A percentile compares a stretch with the other conserved stretches of the same genome.
These are phyloP conservation scores for Electrophaes corylata DNA, from an alignment of 2,888 invertebrate species.

Conservation along the genomic window DNA sequence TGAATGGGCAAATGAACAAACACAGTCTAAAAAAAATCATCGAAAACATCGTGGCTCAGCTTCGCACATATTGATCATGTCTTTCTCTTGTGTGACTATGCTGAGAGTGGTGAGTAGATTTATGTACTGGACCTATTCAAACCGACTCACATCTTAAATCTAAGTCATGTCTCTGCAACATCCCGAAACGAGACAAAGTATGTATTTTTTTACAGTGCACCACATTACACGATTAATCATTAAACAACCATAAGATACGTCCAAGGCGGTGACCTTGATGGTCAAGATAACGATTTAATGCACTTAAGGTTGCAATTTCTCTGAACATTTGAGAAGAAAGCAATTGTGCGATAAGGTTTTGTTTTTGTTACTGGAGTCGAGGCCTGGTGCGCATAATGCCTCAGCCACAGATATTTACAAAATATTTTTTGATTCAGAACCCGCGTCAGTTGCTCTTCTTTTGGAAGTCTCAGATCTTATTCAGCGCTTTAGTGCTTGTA, in stretches of 20 bases:
- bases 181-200: too few relatives aligned
- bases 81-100: not conserved
- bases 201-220: not conserved
- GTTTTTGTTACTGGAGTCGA: conserved; percentile 36
- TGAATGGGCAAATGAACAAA: not conserved
- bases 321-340: conserved; percentile 38
- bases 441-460: not conserved
- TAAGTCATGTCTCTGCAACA: not conserved
- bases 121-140: too few relatives aligned
- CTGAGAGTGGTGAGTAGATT: too few relatives aligned
- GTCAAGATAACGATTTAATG: conserved; percentile 38
- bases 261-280: conserved; percentile 41
- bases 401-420: conserved; percentile 4
- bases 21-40: not conserved
- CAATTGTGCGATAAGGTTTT: conserved; percentile 35
- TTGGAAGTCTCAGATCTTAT: not conserved
- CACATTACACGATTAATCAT: not conserved
- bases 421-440: not conserved
- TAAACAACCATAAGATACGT: conserved; percentile 24
- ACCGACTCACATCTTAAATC: too few relatives aligned
- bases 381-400: conserved; percentile 15
- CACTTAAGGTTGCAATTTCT: conserved; percentile 38
- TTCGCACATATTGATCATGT: not conserved
- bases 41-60: not conserved
- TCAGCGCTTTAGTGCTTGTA: too few relatives aligned